Percentiles rank a stretch among this genome's conserved stretches.
phyloP scores from a whole-genome alignment of 2,888 invertebrate genomes.

The Baccha elongata region DNA sequence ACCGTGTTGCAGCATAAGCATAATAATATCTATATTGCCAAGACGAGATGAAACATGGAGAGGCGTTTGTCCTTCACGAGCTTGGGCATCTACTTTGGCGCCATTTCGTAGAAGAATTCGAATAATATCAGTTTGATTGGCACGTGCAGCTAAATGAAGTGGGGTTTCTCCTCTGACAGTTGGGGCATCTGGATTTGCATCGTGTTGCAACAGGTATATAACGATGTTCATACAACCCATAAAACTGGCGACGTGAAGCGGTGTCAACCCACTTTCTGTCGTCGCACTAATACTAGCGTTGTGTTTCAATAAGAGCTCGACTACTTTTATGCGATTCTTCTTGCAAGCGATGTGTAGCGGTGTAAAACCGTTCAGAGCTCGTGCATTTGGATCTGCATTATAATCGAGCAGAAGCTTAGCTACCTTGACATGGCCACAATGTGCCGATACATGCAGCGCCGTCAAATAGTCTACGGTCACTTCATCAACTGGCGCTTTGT shows the following conservation, averaged over 20 bases:
- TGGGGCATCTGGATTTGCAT: constrained; percentile 95
- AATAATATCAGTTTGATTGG: constrained; percentile 99
- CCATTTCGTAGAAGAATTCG: constrained; percentile 96
- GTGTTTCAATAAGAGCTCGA: constrained; percentile 96
- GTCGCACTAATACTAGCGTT: constrained; percentile 92
- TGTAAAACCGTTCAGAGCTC: constrained; percentile 98
- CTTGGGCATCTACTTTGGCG: constrained; percentile 89
- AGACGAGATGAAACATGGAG: constrained; percentile 96
- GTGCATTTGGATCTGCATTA: constrained; percentile 98
- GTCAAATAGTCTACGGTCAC: constrained; percentile 99
- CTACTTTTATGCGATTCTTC: constrained; percentile 97
- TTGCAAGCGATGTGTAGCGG: constrained; percentile 99
- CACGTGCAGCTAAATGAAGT: constrained; percentile 96
- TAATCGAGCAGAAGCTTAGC: constrained; percentile 95
- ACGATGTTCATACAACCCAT: constrained; percentile 99
- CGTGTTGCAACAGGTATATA: constrained; percentile 95
- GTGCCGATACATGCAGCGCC: constrained; percentile 97
- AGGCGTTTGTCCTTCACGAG: constrained; percentile 96
- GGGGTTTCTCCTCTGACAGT: constrained; percentile 99
- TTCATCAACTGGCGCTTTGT: constrained; percentile 99
- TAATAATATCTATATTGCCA: constrained; percentile 98
- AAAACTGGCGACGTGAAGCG: constrained; percentile 98
- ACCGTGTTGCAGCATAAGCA: constrained; percentile 95
- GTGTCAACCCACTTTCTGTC: constrained; percentile 93
- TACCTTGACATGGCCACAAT: constrained; percentile 96